A percentile compares a stretch with the other conserved stretches of the same genome.
Conservation (phyloP, 1,140 invertebrate species). For the Dendrolimus punctatus region DNA sequence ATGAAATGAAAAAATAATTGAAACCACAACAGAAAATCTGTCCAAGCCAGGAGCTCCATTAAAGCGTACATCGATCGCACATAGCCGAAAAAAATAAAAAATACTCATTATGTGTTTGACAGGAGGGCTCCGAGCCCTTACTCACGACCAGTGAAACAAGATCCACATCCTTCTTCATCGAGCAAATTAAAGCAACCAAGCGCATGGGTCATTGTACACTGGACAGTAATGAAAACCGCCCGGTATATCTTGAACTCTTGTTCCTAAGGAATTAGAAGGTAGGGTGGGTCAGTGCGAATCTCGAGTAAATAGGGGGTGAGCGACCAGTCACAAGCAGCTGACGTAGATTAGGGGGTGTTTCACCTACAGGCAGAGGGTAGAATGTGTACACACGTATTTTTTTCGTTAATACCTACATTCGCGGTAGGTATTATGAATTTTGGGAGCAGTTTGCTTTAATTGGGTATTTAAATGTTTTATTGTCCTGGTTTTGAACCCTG, state of each 20-base stretch:
- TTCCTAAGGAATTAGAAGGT: slow-evolving; percentile 7
- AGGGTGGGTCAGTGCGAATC: slow-evolving; percentile 46
- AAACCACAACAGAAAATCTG: neutral
- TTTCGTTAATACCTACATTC: slow-evolving; percentile 12
- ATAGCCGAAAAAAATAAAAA: slow-evolving; percentile 38
- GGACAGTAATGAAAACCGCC: neutral
- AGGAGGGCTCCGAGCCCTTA: slow-evolving; percentile 32
- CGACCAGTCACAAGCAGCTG: slow-evolving; percentile 65
- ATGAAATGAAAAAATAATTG: neutral
- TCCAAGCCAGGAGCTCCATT: slow-evolving; percentile 32
- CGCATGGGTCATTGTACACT: neutral
- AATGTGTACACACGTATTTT: slow-evolving; percentile 19
- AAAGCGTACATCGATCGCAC: slow-evolving; percentile 30
- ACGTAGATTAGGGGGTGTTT: slow-evolving; percentile 64
- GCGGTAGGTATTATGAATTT: too few relatives aligned
- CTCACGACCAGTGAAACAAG: slow-evolving; percentile 8
- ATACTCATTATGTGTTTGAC: slow-evolving; percentile 61
- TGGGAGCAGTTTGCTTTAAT: too few relatives aligned
- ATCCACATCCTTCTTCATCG: slow-evolving; percentile 10
- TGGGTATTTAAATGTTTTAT: too few relatives aligned
- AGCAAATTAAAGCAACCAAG: neutral
- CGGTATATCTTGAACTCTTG: neutral
- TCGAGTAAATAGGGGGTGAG: slow-evolving; percentile 30
- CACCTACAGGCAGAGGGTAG: slow-evolving; percentile 53
- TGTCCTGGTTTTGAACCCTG: too few relatives aligned